A percentile compares a stretch with the other conserved stretches of the same genome.
phyloP scores from a whole-genome alignment of 2,113 vertebrate genomes.

The Vulpes ferrilata region DNA sequence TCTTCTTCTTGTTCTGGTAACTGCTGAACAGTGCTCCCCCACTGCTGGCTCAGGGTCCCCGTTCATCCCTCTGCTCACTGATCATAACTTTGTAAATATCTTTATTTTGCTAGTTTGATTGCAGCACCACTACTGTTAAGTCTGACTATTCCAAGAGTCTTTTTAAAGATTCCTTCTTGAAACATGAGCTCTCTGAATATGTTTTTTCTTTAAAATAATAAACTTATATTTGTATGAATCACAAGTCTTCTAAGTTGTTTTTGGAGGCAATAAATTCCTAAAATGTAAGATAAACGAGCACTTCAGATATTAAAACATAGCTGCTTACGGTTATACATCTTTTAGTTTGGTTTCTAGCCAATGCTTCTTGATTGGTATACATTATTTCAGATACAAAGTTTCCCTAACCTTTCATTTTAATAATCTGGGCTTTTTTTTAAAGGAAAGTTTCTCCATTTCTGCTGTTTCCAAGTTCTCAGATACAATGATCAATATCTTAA shows the following conservation, averaged over 20 bases:
- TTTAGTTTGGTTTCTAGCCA: background rate
- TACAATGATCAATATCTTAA: background rate
- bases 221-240: background rate
- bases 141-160: background rate
- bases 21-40: background rate
- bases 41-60: background rate
- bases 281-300: background rate
- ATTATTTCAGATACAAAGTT: background rate
- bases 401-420: background rate
- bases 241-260: slow-evolving; percentile 16
- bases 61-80: accelerated
- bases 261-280: background rate
- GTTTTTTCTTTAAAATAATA: background rate
- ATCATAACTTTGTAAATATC: background rate
- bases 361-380: background rate
- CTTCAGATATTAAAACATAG: background rate
- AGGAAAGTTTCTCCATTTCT: background rate
- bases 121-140: background rate
- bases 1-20: background rate
- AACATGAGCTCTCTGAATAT: background rate
- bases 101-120: background rate
- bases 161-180: background rate
- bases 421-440: background rate
- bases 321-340: background rate
- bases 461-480: background rate